Evolutionary conservation across 2,113 vertebrate species (phyloP).

Genomic region (Gambusia affinis): DNA sequence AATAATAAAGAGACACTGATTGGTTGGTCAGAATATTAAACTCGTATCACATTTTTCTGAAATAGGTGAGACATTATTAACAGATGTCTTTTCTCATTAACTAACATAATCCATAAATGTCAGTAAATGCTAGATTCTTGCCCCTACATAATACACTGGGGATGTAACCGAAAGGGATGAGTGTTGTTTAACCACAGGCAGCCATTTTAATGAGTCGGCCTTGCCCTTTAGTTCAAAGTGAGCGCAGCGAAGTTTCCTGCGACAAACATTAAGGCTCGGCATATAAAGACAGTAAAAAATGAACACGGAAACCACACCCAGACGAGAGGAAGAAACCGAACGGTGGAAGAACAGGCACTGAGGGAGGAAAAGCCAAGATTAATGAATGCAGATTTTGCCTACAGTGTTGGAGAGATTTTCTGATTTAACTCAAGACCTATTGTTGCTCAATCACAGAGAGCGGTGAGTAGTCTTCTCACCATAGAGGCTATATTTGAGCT

Average conservation of each 20-base stretch:
- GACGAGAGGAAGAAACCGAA: neutral
- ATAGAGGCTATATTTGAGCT: neutral
- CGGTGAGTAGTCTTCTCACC: constrained; percentile 11
- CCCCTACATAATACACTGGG: neutral
- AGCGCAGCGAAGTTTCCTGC: constrained; percentile 5
- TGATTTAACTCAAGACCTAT: constrained; percentile 29
- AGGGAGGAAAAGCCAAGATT: neutral
- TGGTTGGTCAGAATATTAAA: too few species aligned
- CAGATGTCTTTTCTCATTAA: neutral
- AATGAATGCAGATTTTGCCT: constrained; percentile 40
- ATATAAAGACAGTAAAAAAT: constrained; percentile 37
- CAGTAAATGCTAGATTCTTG: neutral
- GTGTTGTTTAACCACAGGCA: constrained; percentile 11
- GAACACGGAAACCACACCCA: constrained; percentile 36
- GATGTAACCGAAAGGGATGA: constrained; percentile 8
- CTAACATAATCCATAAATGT: neutral
- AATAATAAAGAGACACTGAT: neutral
- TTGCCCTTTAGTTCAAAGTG: constrained; percentile 14
- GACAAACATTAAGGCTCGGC: constrained; percentile 37
- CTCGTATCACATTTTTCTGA: neutral
- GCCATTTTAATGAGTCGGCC: constrained; percentile 10
- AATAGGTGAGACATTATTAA: neutral
- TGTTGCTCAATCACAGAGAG: neutral
- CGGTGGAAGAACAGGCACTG: neutral
- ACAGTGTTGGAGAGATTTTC: neutral